Conservation (phyloP, 2,797 vertebrate species). For the Tragopan temminckii region DNA sequence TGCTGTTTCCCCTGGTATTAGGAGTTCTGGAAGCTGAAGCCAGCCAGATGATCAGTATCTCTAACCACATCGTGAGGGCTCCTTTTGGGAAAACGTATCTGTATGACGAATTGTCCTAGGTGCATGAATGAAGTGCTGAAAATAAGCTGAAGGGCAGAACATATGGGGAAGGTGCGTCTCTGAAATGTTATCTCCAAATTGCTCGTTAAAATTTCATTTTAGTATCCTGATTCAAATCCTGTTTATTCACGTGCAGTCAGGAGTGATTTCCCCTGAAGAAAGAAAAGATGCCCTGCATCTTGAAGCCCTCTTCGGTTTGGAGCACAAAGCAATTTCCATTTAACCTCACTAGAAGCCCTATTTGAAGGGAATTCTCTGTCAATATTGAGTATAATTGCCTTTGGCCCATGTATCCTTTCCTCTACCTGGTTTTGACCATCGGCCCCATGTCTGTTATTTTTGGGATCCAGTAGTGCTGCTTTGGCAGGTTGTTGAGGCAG, state of each 20-base stretch:
- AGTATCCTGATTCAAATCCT: constrained; percentile 39
- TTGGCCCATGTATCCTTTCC: neutral
- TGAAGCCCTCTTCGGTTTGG: neutral
- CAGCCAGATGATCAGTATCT: constrained; percentile 13
- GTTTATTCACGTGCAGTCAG: neutral
- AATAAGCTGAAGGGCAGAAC: neutral
- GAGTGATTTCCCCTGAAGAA: neutral
- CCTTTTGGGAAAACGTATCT: neutral
- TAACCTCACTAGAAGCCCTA: fast-evolving
- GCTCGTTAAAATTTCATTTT: constrained; percentile 25
- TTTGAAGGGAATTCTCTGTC: neutral
- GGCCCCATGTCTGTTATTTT: neutral
- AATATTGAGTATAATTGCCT: neutral
- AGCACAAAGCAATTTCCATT: neutral
- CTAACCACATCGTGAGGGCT: neutral
- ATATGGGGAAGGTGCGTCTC: neutral
- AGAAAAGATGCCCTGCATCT: neutral
- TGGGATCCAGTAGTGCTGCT: fast-evolving
- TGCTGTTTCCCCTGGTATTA: neutral
- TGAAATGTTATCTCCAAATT: constrained; percentile 42
- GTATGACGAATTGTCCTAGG: neutral
- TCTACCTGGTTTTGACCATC: neutral
- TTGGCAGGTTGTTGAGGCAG: neutral
- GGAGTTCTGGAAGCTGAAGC: constrained; percentile 18
- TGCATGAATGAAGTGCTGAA: neutral